phyloP scores from a whole-genome alignment of 2,797 vertebrate species.

The Schizopygopsis pylzovi region DNA sequence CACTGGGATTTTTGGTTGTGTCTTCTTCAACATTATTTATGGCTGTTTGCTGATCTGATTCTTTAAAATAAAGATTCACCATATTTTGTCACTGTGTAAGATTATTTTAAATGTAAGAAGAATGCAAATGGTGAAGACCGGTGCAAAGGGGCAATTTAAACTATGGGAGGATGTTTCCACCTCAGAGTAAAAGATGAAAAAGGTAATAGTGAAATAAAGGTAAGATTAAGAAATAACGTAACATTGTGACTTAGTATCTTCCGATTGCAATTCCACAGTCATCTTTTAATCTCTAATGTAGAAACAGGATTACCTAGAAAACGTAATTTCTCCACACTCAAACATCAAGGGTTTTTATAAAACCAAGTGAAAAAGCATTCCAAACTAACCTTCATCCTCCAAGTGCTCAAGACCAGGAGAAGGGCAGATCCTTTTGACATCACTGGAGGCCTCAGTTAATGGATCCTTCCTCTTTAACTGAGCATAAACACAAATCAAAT shows the following conservation, averaged over 20 bases:
- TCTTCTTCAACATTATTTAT: conserved; percentile 76
- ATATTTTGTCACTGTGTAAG: not conserved
- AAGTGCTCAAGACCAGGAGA: conserved; percentile 66
- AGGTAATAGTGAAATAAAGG: not conserved
- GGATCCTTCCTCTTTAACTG: conserved; percentile 92
- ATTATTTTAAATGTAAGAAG: not conserved
- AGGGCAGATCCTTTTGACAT: conserved; percentile 79
- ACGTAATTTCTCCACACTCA: not conserved
- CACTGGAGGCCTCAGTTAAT: conserved; percentile 75
- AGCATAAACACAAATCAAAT: not conserved
- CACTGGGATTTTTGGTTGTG: conserved; percentile 74
- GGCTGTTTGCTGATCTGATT: conserved; percentile 66
- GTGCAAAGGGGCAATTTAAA: not conserved
- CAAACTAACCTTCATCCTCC: conserved; percentile 60
- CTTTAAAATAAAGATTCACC: conserved; percentile 17
- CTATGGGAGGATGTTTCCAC: not conserved
- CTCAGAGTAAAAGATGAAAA: not conserved
- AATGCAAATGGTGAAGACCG: not conserved
- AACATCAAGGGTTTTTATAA: not conserved
- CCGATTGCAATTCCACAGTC: not conserved
- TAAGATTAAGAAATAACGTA: not conserved
- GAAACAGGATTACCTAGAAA: not conserved
- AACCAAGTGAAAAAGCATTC: not conserved
- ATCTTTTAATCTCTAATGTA: not conserved
- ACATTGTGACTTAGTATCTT: not conserved